Evolutionary conservation across 2,113 vertebrate genomes (phyloP).

Genomic region (Illadopsis cleaveri): DNA sequence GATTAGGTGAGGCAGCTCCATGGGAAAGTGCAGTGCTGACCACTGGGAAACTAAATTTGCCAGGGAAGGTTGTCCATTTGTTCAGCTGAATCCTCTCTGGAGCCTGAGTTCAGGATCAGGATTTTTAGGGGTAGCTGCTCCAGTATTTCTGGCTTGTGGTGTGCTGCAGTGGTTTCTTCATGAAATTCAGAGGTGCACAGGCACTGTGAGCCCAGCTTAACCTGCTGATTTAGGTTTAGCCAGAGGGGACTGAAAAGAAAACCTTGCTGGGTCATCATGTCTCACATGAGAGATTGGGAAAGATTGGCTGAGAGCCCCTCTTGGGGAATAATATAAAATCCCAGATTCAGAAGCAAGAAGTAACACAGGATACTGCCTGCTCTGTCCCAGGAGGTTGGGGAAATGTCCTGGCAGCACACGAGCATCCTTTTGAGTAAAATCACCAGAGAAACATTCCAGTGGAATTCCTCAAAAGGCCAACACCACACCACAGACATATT

Average conservation of each 20-base stretch:
- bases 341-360: background rate
- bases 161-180: background rate
- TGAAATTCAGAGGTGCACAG: background rate
- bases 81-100: background rate
- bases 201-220: background rate
- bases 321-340: background rate
- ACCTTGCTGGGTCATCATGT: background rate
- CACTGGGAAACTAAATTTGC: background rate
- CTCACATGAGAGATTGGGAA: background rate
- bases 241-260: background rate
- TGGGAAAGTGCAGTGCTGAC: background rate
- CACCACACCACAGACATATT: background rate
- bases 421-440: background rate
- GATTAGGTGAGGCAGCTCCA: background rate
- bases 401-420: background rate
- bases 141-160: background rate
- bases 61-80: background rate
- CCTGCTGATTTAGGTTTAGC: background rate
- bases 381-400: background rate
- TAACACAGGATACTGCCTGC: background rate
- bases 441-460: background rate
- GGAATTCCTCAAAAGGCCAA: constrained; percentile 12
- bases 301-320: background rate
- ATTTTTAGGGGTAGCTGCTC: background rate
- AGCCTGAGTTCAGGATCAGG: background rate